Percentiles rank a stretch among this genome's conserved stretches.
Conservation (phyloP, 2,113 vertebrate species). For the Poicephalus gulielmi region DNA sequence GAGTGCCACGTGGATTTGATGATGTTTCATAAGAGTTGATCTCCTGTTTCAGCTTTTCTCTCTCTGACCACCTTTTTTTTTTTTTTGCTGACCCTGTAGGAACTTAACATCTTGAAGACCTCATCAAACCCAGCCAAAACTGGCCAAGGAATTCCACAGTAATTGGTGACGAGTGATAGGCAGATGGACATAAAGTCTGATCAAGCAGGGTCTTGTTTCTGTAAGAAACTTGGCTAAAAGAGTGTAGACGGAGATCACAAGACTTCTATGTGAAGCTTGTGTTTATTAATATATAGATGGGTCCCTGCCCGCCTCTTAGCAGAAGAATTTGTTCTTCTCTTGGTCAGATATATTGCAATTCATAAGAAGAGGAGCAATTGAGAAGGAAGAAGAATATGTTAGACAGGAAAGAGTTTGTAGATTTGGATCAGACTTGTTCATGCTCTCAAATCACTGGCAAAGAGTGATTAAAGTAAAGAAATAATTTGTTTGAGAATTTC, state of each 20-base stretch:
- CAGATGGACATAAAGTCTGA: slow-evolving; percentile 33
- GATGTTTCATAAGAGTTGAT: slow-evolving; percentile 50
- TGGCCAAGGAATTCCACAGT: slow-evolving; percentile 39
- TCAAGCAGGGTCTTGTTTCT: slow-evolving; percentile 30
- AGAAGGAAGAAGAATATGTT: background rate
- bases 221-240: background rate
- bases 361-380: background rate
- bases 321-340: background rate
- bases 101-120: slow-evolving; percentile 59
- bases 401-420: background rate
- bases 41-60: slow-evolving; percentile 44
- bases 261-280: background rate
- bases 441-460: background rate
- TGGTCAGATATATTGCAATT: background rate
- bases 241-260: background rate
- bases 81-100: slow-evolving; percentile 12
- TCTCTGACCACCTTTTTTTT: slow-evolving; percentile 14
- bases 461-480: background rate
- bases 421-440: background rate
- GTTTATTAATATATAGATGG: background rate
- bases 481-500: background rate
- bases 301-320: background rate
- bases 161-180: slow-evolving; percentile 42
- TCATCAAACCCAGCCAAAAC: slow-evolving; percentile 23
- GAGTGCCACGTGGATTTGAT: slow-evolving; percentile 53